Evolutionary conservation across 1,140 invertebrate genomes (phyloP).

Genomic region (Forficula auricularia): DNA sequence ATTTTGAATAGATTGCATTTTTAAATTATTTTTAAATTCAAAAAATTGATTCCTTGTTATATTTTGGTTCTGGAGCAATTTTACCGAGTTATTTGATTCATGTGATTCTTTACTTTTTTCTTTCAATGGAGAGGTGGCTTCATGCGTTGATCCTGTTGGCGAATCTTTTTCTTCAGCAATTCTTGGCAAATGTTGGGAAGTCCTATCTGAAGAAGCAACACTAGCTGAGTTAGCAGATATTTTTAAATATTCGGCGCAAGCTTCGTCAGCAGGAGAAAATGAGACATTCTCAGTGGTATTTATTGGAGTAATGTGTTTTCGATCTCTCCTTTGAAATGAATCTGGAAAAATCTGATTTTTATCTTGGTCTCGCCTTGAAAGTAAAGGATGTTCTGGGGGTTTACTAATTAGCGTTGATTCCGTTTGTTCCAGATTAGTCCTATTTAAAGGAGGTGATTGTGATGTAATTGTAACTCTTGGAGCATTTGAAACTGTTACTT

Average conservation of each 20-base stretch:
- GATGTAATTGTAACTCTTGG: conserved; percentile 28
- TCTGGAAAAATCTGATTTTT: conserved; percentile 1
- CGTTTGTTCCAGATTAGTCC: conserved; percentile 14
- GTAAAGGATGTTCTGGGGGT: conserved; percentile 12
- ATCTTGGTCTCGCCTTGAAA: conserved; percentile 4
- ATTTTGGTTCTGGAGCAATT: too few relatives aligned
- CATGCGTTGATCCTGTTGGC: conserved; percentile 38
- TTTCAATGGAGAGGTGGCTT: background rate
- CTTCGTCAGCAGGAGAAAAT: too few relatives aligned
- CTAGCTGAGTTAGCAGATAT: too few relatives aligned
- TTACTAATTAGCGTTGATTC: conserved; percentile 4
- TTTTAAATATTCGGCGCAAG: too few relatives aligned
- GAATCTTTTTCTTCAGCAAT: conserved; percentile 73
- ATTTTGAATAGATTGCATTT: too few relatives aligned
- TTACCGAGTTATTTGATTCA: background rate
- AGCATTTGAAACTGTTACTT: conserved; percentile 26
- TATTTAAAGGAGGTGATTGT: conserved; percentile 26
- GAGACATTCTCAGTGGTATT: too few relatives aligned
- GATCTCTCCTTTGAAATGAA: too few relatives aligned
- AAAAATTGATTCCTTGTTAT: too few relatives aligned
- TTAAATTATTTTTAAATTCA: too few relatives aligned
- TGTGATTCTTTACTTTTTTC: background rate
- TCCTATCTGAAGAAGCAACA: conserved; percentile 2
- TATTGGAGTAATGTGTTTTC: too few relatives aligned
- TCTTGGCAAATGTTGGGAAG: conserved; percentile 32